Conservation (phyloP, 2,888 invertebrate genomes). For the Cryptocheilus praepositus region DNA sequence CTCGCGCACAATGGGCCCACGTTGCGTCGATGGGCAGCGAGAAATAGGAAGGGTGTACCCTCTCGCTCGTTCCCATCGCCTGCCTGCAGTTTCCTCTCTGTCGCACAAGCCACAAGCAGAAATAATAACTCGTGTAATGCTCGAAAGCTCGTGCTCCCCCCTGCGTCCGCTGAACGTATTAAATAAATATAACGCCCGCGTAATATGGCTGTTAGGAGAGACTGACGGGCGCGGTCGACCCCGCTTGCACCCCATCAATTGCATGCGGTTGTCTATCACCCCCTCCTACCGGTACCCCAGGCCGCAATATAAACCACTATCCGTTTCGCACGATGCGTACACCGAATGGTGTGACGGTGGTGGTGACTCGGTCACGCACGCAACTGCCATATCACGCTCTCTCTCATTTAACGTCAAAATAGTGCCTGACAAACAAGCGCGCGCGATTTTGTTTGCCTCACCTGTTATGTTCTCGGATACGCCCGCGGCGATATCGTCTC, state of each 20-base stretch:
- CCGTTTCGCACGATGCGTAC: constrained; percentile 39
- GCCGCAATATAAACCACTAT: constrained; percentile 59
- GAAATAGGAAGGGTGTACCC: constrained; percentile 71
- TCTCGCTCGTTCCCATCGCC: constrained; percentile 64
- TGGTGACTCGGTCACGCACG: constrained; percentile 12
- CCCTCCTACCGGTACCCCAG: constrained; percentile 27
- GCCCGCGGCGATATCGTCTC: too few relatives aligned
- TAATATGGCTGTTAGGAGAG: constrained; percentile 65
- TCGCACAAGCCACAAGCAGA: constrained; percentile 63
- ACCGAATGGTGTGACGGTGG: constrained; percentile 16
- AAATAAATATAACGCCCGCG: constrained; percentile 73
- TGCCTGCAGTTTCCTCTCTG: constrained; percentile 1
- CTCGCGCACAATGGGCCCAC: constrained; percentile 53
- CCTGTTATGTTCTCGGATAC: background rate
- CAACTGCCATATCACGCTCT: constrained; percentile 32
- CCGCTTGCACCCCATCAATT: constrained; percentile 71
- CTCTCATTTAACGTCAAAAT: background rate
- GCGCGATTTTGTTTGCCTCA: background rate
- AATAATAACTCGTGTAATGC: constrained; percentile 71
- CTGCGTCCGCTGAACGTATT: constrained; percentile 59
- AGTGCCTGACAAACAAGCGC: background rate
- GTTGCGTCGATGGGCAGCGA: constrained; percentile 59
- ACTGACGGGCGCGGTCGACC: constrained; percentile 61
- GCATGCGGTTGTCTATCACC: constrained; percentile 63
- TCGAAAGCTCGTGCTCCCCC: constrained; percentile 37